Conservation (phyloP, 1,140 invertebrate genomes). For the Bombus fervidus region DNA sequence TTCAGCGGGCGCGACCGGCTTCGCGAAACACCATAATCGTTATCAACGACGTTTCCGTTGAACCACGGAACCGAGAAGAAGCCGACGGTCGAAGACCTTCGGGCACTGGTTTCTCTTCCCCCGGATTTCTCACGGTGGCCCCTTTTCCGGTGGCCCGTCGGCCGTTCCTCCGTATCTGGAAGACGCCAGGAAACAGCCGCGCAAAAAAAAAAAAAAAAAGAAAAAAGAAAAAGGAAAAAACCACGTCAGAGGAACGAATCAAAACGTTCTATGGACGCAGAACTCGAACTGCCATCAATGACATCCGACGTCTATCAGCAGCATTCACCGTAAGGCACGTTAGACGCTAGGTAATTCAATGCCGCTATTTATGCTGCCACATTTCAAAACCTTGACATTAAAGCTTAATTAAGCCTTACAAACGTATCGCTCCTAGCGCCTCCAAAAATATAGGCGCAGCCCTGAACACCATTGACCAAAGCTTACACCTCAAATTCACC, state of each 20-base stretch:
- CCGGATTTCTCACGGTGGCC: slow-evolving; percentile 64
- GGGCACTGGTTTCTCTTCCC: slow-evolving; percentile 45
- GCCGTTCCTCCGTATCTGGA: slow-evolving; percentile 47
- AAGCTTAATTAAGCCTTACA: no score
- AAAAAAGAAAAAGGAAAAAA: not conserved
- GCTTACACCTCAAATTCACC: no score
- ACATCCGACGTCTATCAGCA: not conserved
- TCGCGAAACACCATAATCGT: slow-evolving; percentile 56
- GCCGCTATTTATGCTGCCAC: no score
- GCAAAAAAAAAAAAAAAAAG: not conserved
- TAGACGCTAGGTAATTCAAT: no score
- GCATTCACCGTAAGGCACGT: no score
- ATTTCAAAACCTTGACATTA: no score
- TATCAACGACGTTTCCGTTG: slow-evolving; percentile 62
- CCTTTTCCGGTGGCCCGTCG: slow-evolving; percentile 60
- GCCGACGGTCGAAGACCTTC: slow-evolving; percentile 47
- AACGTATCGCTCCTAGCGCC: no score
- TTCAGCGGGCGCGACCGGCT: slow-evolving; percentile 31
- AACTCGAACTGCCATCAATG: not conserved
- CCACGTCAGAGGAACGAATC: not conserved
- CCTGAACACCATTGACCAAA: no score
- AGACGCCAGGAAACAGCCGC: slow-evolving; percentile 25
- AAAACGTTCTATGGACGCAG: not conserved
- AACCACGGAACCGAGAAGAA: slow-evolving; percentile 55
- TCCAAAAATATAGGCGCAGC: no score